Evolutionary conservation across 2,888 invertebrate genomes (phyloP).

Genomic region (Athalia circularis): DNA sequence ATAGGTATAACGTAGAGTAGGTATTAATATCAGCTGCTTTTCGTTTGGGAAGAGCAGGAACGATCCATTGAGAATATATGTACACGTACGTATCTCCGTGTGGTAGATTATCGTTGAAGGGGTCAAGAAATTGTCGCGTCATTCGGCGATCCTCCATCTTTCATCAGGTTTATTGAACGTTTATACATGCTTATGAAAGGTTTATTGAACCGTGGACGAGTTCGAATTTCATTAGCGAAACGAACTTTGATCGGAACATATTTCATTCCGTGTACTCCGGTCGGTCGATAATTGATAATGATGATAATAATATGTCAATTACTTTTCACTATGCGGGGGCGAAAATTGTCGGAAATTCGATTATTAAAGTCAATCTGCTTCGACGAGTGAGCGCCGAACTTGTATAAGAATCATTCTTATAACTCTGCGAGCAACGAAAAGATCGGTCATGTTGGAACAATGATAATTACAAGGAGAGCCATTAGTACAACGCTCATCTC

Average conservation of each 20-base stretch:
- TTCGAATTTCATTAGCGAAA: constrained; percentile 37
- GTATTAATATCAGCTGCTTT: constrained; percentile 33
- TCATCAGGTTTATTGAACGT: constrained; percentile 52
- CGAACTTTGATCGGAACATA: too few species aligned
- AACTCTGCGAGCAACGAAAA: constrained; percentile 18
- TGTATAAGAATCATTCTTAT: too few species aligned
- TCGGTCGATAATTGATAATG: too few species aligned
- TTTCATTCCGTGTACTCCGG: too few species aligned
- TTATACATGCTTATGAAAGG: constrained; percentile 52
- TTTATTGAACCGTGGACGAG: constrained; percentile 54
- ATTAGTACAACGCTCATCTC: constrained; percentile 62
- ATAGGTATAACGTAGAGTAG: too few species aligned
- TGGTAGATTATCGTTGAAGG: constrained; percentile 35
- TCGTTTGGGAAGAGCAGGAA: background rate
- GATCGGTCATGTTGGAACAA: constrained; percentile 55
- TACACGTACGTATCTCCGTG: background rate
- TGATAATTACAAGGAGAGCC: constrained; percentile 63
- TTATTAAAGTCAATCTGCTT: too few species aligned
- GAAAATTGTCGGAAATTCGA: too few species aligned
- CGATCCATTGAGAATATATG: background rate
- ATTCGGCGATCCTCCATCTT: constrained; percentile 53
- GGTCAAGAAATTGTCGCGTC: constrained; percentile 51
- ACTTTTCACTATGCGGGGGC: too few species aligned
- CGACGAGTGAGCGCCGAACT: too few species aligned
- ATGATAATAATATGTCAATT: too few species aligned